These are phyloP conservation scores for Pollachius pollachius DNA, from an alignment of 2,113 vertebrate species.

Conservation along the genomic window DNA sequence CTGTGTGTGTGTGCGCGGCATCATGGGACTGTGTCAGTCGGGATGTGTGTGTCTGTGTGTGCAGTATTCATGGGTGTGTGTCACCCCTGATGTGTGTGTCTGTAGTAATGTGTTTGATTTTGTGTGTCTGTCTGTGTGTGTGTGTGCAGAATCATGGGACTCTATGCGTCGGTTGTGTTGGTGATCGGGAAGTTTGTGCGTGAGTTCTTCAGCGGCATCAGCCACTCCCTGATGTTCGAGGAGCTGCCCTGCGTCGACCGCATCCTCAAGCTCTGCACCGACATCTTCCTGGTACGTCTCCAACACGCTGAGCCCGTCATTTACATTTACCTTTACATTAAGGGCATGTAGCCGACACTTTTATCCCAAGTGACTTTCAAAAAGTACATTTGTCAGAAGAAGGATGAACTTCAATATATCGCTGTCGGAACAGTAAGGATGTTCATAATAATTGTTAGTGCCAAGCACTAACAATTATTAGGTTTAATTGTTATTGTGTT, in stretches of 20 bases:
- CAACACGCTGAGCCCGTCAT: background rate
- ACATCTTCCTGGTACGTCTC: slow-evolving; percentile 85
- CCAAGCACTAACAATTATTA: background rate
- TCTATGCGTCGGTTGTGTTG: slow-evolving; percentile 89
- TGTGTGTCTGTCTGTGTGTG: background rate
- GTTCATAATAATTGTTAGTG: background rate
- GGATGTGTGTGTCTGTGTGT: too few species aligned
- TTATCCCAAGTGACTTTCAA: too few species aligned
- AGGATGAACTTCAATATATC: too few species aligned
- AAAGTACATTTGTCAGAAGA: too few species aligned
- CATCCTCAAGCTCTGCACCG: slow-evolving; percentile 83
- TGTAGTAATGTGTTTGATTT: too few species aligned
- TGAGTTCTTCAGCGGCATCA: slow-evolving; percentile 95
- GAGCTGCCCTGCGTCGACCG: slow-evolving; percentile 86
- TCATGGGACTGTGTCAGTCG: too few species aligned
- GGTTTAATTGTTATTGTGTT: too few species aligned
- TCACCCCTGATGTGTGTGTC: too few species aligned
- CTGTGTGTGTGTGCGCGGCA: too few species aligned
- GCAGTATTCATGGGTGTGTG: too few species aligned
- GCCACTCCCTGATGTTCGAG: slow-evolving; percentile 95
- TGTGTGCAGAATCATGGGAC: slow-evolving; percentile 84
- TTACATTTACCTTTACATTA: background rate
- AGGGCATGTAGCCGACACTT: too few species aligned
- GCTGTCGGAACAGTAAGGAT: background rate
- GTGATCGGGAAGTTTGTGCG: slow-evolving; percentile 85